Base-by-base conservation (phyloP, 2,888 invertebrate genomes). In the Busseola fusca region DNA sequence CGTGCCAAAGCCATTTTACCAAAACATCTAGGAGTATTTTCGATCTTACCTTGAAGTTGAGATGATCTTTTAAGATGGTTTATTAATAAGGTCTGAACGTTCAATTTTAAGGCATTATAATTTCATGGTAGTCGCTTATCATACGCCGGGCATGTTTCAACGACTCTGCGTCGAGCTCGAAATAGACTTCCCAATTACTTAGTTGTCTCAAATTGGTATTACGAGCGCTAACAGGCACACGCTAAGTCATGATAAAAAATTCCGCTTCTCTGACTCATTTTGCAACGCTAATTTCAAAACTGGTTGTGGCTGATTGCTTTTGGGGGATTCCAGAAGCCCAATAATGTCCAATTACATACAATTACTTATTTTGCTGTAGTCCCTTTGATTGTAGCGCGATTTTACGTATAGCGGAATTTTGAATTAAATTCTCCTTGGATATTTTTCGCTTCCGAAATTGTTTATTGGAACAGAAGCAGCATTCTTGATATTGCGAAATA, bases 71-170 rank as follows among this genome's bases (percentile, higher is more conserved):
- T 64, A 30, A 50, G 57, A 68, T 64, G 69, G 62, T 76, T 65
- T 69, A 79, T 72, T 75, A 74, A 75, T 74, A 69, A 70, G 70
- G 45, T 10, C 27, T 59, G 37, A 57, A 66, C 52, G 68, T 76
- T 75, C 76, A 80, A 78, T 77, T 73, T 82, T 72, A 83, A 81
- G 75, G 73, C 58, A 68, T 78, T 57, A 76, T 68, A 67, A 58
- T 78, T 76, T 78, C 73, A 72, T 69, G 54, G 54, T n/a, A 69
- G 67, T 81, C 82, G 77, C 86, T 84, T 74, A 82, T 83, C 80
- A 84, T 83, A 69, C 79, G 60, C 71, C 57, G 64, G 65, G 73
- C 78, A 76, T 82, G 70, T 84, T 84, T 86, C 87, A 84, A 85
- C 80, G 84, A 83, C 84, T 84, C 60, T 45, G 71, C 52, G 56